Evolutionary conservation across 2,113 vertebrate species (phyloP), one percentile per base, ranked within the genome.

Genomic region (Xiphophorus maculatus): DNA sequence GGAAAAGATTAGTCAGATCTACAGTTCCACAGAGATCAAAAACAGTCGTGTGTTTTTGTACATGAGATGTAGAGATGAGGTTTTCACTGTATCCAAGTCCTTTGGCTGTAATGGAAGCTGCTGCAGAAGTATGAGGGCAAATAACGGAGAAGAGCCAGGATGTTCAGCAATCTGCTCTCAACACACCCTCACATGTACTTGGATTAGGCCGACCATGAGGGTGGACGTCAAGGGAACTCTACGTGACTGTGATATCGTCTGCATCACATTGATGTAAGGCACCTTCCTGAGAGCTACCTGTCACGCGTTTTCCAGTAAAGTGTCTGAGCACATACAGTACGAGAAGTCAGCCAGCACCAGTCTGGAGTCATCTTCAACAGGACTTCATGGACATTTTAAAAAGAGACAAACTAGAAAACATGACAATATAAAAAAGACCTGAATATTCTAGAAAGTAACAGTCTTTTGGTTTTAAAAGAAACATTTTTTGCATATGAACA

Each of bases 401-500:
- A 88, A 83, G 73, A 75, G 62, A 81, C 62, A 79, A 87, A 88
- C 66, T 83, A 89, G 66, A 79, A 86, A 80, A 89, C 62, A 58
- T 70, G 66, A 79, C 6, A 48, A 64, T 81, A 87, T 82, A 74
- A 83, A 85, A 89, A 88, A 84, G 77, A 85, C 84, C 84, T 85
- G 77, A 84, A 84, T 79, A 54, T 33, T 79, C 48, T 87, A 84
- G 29, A 87, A 82, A 82, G 74, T 89, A 91, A 94, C 88, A 90
- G 88, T 88, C 86, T 72, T 86, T 84, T 82, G 90, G 87, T 87
- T 86, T 76, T 40, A 77, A 58, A 71, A 6, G 27, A 87, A 84
- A 77, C 71, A 69, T 73, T 48, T 87, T 88, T 92, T 92, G 90
- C 89, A 91, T 89, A 86, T 81, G 73, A 84, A 68, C 66, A 88